Base-by-base conservation (phyloP, 2,113 vertebrate genomes). In the Corythornis cristatus region DNA sequence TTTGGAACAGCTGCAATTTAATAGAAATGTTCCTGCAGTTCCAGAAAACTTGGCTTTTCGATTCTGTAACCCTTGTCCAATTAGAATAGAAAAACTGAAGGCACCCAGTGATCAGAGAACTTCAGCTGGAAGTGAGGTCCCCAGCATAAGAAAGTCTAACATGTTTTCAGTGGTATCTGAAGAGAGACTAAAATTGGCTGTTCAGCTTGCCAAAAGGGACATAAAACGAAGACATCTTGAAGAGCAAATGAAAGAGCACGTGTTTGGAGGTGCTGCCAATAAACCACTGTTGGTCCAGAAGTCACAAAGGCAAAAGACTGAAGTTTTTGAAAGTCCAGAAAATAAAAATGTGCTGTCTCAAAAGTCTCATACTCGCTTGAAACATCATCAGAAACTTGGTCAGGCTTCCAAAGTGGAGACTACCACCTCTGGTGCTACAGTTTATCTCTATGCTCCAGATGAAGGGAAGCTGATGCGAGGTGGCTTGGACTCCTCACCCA, bases 11-110 rank as follows among this genome's bases (percentile, higher is more conserved):
- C 97, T 99, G 35, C 98, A 98, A 93, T 99, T 99, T 93, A 99
- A 98, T 70, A 97, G 96, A 91, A 97, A 95, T 33, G 76, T 98
- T 67, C 97, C 98, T 65, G 85, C 97, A 29, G 93, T 95, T 93
- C 74, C 97, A 43, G 93, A 95, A 51, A 99, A 98, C 95, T 96
- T 99, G 88, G 98, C 98, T 58, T 88, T 98, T 80, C 96, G 78
- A 22, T 98, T 98, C 19, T 93, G 92, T 76, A 97, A 88, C 23
- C 99, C 99, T 10, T 86, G 73, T 37, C 98, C 98, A 68, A 98
- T 99, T 88, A 74, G 98, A 95, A 99, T 99, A 50, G 99, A 99
- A 96, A 99, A 98, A 90, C 95, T 99, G 90, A 95, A 95, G 42
- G 62, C 75, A 6, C 85, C 92, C 25, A 70, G 17, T 82, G 67